These are phyloP conservation scores for Azemiops feae DNA, from an alignment of 2,113 vertebrate genomes.

Conservation along the genomic window DNA sequence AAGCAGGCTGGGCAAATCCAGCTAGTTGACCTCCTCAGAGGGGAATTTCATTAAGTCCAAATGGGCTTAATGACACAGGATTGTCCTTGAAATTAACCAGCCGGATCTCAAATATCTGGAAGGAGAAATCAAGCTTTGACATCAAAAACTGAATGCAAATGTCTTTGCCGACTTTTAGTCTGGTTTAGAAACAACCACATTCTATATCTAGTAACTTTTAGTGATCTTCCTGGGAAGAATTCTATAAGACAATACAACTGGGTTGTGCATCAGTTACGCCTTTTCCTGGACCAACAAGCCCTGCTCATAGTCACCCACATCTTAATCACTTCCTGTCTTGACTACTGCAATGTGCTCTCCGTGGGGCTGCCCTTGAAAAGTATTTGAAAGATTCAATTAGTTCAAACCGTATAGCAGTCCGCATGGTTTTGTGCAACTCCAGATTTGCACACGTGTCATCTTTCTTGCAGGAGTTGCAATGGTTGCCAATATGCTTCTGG, in stretches of 20 bases:
- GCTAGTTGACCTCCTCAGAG: background rate
- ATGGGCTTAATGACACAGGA: background rate
- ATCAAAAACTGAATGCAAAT: background rate
- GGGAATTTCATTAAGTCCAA: background rate
- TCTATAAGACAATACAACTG: background rate
- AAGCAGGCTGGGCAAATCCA: background rate
- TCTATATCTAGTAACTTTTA: background rate
- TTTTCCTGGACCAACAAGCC: no score
- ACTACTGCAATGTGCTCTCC: no score
- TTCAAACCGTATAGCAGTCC: no score
- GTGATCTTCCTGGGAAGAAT: background rate
- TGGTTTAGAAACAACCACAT: background rate
- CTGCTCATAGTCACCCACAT: no score
- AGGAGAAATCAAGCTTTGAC: background rate
- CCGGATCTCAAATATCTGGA: background rate
- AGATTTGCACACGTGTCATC: no score
- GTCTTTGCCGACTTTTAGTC: background rate
- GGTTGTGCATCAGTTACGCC: no score
- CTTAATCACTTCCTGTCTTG: no score
- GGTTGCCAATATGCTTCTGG: no score
- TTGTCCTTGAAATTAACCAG: background rate
- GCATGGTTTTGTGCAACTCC: no score
- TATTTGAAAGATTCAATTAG: no score
- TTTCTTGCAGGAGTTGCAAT: no score
- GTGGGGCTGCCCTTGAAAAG: no score